These are phyloP conservation scores for Apamea sordens DNA, from an alignment of 2,888 invertebrate species.

Conservation along the genomic window DNA sequence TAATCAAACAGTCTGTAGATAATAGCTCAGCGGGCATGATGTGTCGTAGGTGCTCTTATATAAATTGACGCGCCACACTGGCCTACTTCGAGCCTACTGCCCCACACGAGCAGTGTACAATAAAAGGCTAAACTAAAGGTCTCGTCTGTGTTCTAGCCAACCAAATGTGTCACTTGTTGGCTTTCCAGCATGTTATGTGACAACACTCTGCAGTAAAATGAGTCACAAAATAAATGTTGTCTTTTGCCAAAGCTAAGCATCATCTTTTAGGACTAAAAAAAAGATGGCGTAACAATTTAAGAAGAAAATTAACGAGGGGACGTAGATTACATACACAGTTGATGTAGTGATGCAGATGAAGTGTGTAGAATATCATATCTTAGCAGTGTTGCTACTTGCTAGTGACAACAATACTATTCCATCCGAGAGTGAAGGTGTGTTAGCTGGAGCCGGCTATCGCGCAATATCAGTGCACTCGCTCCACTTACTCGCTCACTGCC, in stretches of 20 bases:
- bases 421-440: constrained; percentile 34
- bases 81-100: constrained; percentile 38
- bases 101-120: constrained; percentile 27
- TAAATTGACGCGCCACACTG: constrained; percentile 32
- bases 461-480: constrained; percentile 26
- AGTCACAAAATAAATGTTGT: constrained; percentile 11
- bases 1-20: constrained; percentile 13
- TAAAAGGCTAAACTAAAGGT: constrained; percentile 39
- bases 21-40: constrained; percentile 33
- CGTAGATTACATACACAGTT: not conserved
- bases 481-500: constrained; percentile 20
- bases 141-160: constrained; percentile 13
- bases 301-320: not conserved
- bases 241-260: constrained; percentile 5
- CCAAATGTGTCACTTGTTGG: constrained; percentile 11
- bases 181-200: constrained; percentile 3
- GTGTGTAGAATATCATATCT: not conserved
- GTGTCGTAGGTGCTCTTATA: constrained; percentile 21
- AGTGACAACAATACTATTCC: not conserved
- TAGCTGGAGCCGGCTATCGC: not conserved
- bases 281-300: not conserved
- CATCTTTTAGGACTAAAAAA: not conserved
- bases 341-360: not conserved
- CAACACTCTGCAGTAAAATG: constrained; percentile 12
- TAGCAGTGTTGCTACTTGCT: not conserved